Evolutionary conservation across 1,140 invertebrate genomes (phyloP), one percentile per base, ranked within the genome.

Genomic region (Tetramorium alpestre): DNA sequence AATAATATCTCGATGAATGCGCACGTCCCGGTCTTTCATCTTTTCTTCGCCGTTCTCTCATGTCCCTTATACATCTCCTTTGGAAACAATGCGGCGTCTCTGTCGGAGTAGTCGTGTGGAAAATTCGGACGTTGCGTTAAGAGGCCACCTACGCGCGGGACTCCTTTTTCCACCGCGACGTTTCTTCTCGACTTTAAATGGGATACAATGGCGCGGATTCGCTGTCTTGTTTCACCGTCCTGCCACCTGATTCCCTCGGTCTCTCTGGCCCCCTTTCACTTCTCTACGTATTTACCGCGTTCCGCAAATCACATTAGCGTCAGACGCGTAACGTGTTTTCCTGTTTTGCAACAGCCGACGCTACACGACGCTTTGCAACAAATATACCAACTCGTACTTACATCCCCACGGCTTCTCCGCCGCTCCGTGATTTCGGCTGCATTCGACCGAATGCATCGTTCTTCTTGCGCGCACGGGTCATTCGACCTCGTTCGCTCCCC

Each of bases 281-380:
- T 78, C 82, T 56, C 60, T 75, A 44, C 72, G 22, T 16, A 33
- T 65, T 60, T 76, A 54, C 73, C 86, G 85, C 86, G 80, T 91
- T 80, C 86, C 77, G 89, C 91, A 93, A 93, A 93, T 93, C 91
- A 90, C 92, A 93, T 93, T 93, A 93, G 85, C 91, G 88, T 93
- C 88, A 80, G 60, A 73, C 84, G 69, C 67, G 70, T 90, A 85
- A 92, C 92, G 90, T 88, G 92, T 90, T 93, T 93, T 93, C 90
- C 92, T 93, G 92, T 93, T 93, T 93, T 89, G 89, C 91, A 92
- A 92, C 60, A 82, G 72, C 65, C 87, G 51, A 41, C 64, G 73
- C 10, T 62, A 49, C 65, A 67, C 80, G 33, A 54, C n/a, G 64
- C 56, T 72, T n/a, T 62, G 28, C 47, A 62, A 77, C 44, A 65